Conservation (phyloP, 2,113 vertebrate species). For the Coturnix japonica region DNA sequence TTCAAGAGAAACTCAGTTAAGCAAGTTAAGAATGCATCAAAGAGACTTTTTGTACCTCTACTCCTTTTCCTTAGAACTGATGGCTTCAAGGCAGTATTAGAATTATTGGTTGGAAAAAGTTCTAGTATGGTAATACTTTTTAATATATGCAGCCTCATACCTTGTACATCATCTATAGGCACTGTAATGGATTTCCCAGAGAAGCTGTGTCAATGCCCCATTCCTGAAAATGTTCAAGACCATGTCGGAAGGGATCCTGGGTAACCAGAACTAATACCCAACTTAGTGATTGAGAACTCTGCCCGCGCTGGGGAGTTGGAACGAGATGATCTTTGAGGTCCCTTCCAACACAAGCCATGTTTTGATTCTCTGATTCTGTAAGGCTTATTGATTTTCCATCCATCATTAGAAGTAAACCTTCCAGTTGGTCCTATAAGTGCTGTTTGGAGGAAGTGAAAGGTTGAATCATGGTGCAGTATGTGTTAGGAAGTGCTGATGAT, state of each 20-base stretch:
- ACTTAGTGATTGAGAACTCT: background rate
- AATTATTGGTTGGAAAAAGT: background rate
- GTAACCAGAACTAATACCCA: too few species aligned
- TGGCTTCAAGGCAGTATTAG: background rate
- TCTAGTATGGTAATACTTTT: background rate
- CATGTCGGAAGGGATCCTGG: too few species aligned
- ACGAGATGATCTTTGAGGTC: background rate
- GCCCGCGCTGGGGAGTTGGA: background rate
- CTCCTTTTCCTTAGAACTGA: background rate
- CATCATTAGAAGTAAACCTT: background rate
- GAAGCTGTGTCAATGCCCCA: background rate
- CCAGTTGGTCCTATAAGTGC: background rate
- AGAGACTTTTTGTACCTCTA: background rate
- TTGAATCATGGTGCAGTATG: background rate
- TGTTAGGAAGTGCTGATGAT: background rate
- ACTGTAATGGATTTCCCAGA: background rate
- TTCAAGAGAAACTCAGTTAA: background rate
- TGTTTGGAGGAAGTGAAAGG: background rate
- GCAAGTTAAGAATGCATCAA: background rate
- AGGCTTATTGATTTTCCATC: background rate
- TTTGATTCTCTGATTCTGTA: background rate
- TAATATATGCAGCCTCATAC: background rate
- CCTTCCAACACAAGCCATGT: background rate
- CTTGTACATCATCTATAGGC: background rate
- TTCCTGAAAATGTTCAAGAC: background rate